Evolutionary conservation across 2,797 vertebrate species (phyloP).

Genomic region (Lacerta agilis): DNA sequence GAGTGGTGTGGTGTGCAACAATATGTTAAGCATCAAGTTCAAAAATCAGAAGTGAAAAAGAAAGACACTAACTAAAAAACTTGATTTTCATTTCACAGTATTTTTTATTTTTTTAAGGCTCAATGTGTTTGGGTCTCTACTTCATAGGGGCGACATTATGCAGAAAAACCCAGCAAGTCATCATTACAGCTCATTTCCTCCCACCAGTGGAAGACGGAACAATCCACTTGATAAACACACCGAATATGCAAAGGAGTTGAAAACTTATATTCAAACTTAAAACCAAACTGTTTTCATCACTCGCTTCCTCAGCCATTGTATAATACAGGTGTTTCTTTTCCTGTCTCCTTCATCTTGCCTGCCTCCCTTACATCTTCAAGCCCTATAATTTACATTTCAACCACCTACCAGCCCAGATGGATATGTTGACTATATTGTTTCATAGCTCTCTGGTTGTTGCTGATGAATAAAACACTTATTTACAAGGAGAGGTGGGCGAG

Average conservation of each 20-base stretch:
- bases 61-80: too few relatives aligned
- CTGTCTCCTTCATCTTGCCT: constrained; percentile 41
- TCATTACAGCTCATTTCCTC: not conserved
- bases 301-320: not conserved
- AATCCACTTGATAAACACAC: not conserved
- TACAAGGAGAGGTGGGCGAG: constrained; percentile 41
- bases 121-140: too few relatives aligned
- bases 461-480: constrained; percentile 69
- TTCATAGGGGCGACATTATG: not conserved
- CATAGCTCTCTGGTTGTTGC: constrained; percentile 59
- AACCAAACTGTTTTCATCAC: constrained; percentile 25
- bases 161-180: not conserved
- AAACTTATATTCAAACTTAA: constrained; percentile 44
- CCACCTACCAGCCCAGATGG: constrained; percentile 61
- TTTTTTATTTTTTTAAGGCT: too few relatives aligned
- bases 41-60: too few relatives aligned
- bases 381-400: constrained; percentile 58
- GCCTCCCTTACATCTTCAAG: constrained; percentile 57
- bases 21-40: too few relatives aligned
- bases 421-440: constrained; percentile 57
- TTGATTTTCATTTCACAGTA: too few relatives aligned
- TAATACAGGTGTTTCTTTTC: constrained; percentile 46
- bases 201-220: not conserved
- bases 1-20: too few relatives aligned
- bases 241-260: constrained; percentile 22